These are phyloP conservation scores for Tenualosa thibaudeaui DNA, from an alignment of 2,797 vertebrate species.

Conservation along the genomic window DNA sequence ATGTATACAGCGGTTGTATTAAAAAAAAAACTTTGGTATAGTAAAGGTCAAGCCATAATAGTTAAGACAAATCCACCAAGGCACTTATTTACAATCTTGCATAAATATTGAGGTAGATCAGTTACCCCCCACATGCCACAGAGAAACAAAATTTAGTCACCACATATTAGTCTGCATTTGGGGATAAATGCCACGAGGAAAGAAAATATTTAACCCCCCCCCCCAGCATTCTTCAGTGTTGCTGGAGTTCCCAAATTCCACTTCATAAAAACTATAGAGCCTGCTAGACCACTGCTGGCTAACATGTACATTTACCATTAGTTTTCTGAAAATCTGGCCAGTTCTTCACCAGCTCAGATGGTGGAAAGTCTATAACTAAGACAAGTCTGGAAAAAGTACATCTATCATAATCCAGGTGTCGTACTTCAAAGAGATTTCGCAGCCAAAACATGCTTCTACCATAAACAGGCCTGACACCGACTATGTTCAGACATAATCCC, in stretches of 20 bases:
- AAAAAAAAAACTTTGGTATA: too few species aligned
- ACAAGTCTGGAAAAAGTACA: slow-evolving; percentile 64
- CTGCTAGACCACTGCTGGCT: too few species aligned
- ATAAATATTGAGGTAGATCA: background rate
- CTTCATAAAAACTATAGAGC: background rate
- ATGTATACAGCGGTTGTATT: too few species aligned
- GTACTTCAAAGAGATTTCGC: slow-evolving; percentile 67
- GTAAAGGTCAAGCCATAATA: background rate
- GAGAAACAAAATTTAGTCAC: background rate
- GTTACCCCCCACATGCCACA: background rate
- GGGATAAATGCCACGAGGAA: background rate
- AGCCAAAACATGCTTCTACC: slow-evolving; percentile 16
- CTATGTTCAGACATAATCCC: slow-evolving; percentile 87
- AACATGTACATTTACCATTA: slow-evolving; percentile 60
- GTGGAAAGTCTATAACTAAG: slow-evolving; percentile 63
- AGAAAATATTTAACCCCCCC: background rate
- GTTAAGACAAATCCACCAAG: background rate
- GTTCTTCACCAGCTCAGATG: slow-evolving; percentile 54
- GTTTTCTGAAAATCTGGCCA: slow-evolving; percentile 70
- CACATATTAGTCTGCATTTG: background rate
- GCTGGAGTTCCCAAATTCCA: background rate
- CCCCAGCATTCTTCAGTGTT: background rate
- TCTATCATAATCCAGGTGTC: slow-evolving; percentile 61
- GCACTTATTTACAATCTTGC: background rate
- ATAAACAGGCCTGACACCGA: slow-evolving; percentile 83